Evolutionary conservation across 2,888 invertebrate species (phyloP).

Genomic region (Scelioninae gen. 2): DNA sequence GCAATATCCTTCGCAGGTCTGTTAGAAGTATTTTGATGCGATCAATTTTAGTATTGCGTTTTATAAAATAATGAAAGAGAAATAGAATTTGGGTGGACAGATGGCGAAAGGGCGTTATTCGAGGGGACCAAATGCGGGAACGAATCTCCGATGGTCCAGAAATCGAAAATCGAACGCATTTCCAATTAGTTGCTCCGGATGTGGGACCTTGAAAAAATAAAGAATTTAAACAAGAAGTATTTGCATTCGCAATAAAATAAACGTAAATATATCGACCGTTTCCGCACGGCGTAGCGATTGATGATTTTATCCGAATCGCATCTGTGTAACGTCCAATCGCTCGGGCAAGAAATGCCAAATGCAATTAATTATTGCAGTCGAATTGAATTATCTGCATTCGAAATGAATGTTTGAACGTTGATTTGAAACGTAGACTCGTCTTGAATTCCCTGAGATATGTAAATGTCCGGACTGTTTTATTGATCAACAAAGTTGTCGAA

Average conservation of each 20-base stretch:
- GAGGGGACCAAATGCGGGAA: constrained; percentile 22
- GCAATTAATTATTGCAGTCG: constrained; percentile 11
- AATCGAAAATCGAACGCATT: constrained; percentile 16
- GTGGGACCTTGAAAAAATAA: neutral
- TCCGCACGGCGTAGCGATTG: no score
- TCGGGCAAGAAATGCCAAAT: constrained; percentile 17
- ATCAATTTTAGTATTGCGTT: no score
- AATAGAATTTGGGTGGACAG: constrained; percentile 31
- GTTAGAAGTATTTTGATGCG: no score
- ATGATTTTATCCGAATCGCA: no score
- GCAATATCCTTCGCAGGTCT: no score
- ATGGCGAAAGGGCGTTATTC: constrained; percentile 19
- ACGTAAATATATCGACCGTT: no score
- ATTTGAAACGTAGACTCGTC: constrained; percentile 11
- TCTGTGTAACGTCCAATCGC: no score
- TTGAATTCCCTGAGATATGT: constrained; percentile 19
- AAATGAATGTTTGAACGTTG: constrained; percentile 6
- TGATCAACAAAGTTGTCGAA: constrained; percentile 42
- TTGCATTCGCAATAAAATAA: no score
- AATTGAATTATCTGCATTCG: constrained; percentile 2
- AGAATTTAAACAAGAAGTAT: neutral
- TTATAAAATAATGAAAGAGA: no score
- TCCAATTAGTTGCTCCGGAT: neutral
- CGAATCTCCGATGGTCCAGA: constrained; percentile 21
- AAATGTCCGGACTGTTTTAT: constrained; percentile 31